Base-by-base conservation (phyloP, 1,140 invertebrate species). In the Meloidogyne hapla region DNA sequence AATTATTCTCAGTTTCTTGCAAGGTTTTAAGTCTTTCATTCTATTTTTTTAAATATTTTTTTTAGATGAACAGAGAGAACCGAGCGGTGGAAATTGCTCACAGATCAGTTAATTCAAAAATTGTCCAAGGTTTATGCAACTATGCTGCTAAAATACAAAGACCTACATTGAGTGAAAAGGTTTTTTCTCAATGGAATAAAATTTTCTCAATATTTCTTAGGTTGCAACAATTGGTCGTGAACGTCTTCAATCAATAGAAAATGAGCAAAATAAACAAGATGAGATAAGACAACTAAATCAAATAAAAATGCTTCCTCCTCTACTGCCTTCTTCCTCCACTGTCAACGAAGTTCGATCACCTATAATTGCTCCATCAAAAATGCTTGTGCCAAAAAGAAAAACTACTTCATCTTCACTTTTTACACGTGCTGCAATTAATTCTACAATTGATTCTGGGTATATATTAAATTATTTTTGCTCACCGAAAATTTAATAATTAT, bases 11-110 rank as follows among this genome's bases (percentile, higher is more conserved):
- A 12, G 18, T 77, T 23, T 72, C 68, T 2, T 77, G 68, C 63
- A 70, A 77, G 21, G 63, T 74, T 15, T 69, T 70, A 33, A 5
- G 5, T 56, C 1, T n/a, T 56, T 56, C 5, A 5, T n/a, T n/a
- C n/a, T n/a, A n/a, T n/a, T n/a, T 6, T n/a, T 56, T n/a, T n/a
- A n/a, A 56, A 6, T n/a, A n/a, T 56, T 63, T 70, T 23, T 62
- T 70, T 15, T n/a, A 70, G 68, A 56, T 64, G 56, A 73, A 73
- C 21, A 45, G 73, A 18, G 76, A 77, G 56, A 62, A 45, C 28
- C 25, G 70, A 28, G 76, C 76, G 8, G 70, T 62, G 9, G 76
- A 77, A 77, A 26, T 77, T 25, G 76, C 63, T 21, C 75, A 77
- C 45, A 33, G 64, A 15, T 77, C 76, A 8, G 61, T 48, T 33